Evolutionary conservation across 1,140 invertebrate genomes (phyloP), one percentile per base, ranked within the genome.

Genomic region (Drosophila repleta): DNA sequence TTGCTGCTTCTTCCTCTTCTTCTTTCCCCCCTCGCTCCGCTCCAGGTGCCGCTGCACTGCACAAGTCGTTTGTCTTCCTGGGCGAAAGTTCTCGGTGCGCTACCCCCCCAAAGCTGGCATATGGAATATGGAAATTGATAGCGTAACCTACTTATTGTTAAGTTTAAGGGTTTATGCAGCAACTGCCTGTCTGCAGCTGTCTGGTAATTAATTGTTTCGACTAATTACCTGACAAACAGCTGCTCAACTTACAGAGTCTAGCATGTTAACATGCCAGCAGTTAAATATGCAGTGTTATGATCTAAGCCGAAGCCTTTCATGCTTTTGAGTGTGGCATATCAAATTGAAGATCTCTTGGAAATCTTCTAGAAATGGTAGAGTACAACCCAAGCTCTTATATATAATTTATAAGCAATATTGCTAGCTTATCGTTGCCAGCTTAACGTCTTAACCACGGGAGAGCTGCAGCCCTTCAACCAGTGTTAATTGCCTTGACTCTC

Each of bases 1-100:
- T 26, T 15, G 15, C 49, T 43, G 11, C 51, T 17, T 4, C 43
- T 1, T 10, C 15, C 8, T 13, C 57, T 29, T 8, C 24, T 21
- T 7, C 7, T 11, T 13, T 24, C 32, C 8, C 29, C 26, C 2
- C 15, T 21, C 8, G 2, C 1, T n/a, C 7, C 3, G 0, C 43
- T 11, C 3, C 26, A 0, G 37, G 13, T 15, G 37, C 18, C 13
- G 2, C 0, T 29, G 39, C 37, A 49, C 11, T 39, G 45, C 76
- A 62, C 46, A 69, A 87, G 82, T 85, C 82, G 82, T 87, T 85
- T 85, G 78, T 85, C 82, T 85, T 85, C 39, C 53, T 51, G 41
- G 60, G 32, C 48, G 26, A 29, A 71, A 75, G 51, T 82, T 87
- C 43, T 41, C 35, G 51, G 61, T 80, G 48, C 72, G 56, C 79